Evolutionary conservation across 2,797 vertebrate species (phyloP), one percentile per base, ranked within the genome.

Genomic region (Phaenicophaeus curvirostris): DNA sequence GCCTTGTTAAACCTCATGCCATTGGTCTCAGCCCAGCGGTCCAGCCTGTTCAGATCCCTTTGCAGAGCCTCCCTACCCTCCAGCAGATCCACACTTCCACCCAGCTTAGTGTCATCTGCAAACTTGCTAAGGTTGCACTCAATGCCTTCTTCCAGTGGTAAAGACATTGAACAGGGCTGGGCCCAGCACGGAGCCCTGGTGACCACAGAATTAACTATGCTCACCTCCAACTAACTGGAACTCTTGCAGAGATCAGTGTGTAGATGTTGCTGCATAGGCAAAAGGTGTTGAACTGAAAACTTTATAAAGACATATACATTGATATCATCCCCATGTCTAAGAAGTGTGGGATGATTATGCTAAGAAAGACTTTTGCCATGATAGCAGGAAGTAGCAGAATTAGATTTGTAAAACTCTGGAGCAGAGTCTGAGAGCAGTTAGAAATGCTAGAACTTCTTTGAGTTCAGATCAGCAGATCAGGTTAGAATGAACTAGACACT

Each of bases 271-370:
- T 39, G 14, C 3, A 4, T 6, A 66, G 14, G 42, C 35, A 51
- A 87, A 55, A 54, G 15, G 3, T 57, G 44, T 31, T 91, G 44
- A 87, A 71, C 20, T 19, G 10, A 55, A 72, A 85, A 48, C 17
- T 15, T 73, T 37, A 35, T 15, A 44, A 84, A 88, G 66, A 33
- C 4, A 3, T 24, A 3, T 4, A 20, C 12, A 6, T 35, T 76
- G 13, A 20, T 83, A 21, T 46, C 7, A 24, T 46, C 18, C 24
- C 8, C 11, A 12, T 53, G 7, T 58, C 28, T 39, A 35, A 54
- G 15, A 71, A 77, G 6, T 0, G 0, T 48, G 31, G 28, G 67
- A 58, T 57, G 31, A 39, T 65, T 33, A 7, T 4, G 27, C 5
- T 37, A 69, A 58, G 42, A 42, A 59, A 35, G 8, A 20, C 33